Evolutionary conservation across 2,113 vertebrate species (phyloP), one percentile per base, ranked within the genome.

Genomic region (Cyanocitta stelleri): DNA sequence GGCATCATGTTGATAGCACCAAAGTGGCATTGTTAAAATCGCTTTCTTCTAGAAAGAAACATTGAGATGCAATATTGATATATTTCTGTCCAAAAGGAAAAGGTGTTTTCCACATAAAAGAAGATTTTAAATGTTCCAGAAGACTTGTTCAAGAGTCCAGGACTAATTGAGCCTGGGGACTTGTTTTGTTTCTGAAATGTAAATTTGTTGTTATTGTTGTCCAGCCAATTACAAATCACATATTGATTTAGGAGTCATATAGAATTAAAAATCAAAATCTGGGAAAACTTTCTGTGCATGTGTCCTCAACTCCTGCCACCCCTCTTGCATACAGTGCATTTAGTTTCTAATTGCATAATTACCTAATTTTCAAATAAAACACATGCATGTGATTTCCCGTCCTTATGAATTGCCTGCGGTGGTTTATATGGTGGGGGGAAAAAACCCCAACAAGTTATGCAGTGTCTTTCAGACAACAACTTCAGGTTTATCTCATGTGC

Each of bases 21-120:
- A 29, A 81, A 74, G 51, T 26, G 10, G n/a, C n/a, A 56, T 13
- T 71, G 37, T 80, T 2, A 15, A 68, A 88, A 69, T 27, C 52
- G 35, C 29, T 68, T 85, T 81, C 18, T 61, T 76, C 37, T 68
- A 9, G 1, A 74, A 83, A 73, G 37, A 76, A 77, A 62, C 6
- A 10, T 15, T 46, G 26, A 81, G 29, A 27, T 69, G 39, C 84
- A 87, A 56, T 6, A 46, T 26, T 17, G 6, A 22, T 33, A 17
- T 24, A 22, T 51, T 89, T 93, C 56, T 72, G 35, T 29, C 29
- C 27, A 61, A 15, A 46, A 73, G n/a, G 16, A 85, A 51, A 73
- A 5, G 17, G 13, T 2, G 2, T 0, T 18, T 79, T 91, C 23
- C 1, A 0, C 14, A 22, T 44, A 49, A 35, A 67, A 51, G 14